These are phyloP conservation scores for Pocota personata DNA, from an alignment of 2,888 invertebrate genomes.

Conservation along the genomic window DNA sequence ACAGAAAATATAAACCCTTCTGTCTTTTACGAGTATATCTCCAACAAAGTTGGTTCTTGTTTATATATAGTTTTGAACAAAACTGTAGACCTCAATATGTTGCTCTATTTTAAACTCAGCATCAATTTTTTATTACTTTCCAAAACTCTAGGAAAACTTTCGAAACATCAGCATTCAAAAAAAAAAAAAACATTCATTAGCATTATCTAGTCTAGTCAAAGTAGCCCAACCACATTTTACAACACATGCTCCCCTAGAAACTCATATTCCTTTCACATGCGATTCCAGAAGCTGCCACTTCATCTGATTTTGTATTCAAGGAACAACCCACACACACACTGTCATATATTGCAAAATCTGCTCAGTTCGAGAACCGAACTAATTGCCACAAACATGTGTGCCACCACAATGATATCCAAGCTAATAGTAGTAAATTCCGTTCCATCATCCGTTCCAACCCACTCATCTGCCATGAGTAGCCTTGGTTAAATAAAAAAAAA, in stretches of 20 bases:
- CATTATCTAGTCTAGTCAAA: slow-evolving; percentile 4
- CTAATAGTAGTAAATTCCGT: background rate
- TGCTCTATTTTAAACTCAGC: background rate
- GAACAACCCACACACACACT: slow-evolving; percentile 6
- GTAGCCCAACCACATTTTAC: background rate
- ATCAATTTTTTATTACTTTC: background rate
- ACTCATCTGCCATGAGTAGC: background rate
- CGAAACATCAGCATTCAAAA: background rate
- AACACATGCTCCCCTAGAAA: background rate
- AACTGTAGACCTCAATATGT: background rate
- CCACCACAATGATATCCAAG: background rate
- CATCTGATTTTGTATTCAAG: slow-evolving; percentile 43
- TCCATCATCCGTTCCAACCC: background rate
- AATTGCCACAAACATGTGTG: slow-evolving; percentile 12
- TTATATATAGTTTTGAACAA: background rate
- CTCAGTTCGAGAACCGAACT: background rate
- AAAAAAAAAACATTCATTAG: background rate
- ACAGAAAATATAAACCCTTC: background rate
- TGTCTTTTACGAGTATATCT: background rate
- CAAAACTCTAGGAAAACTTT: slow-evolving; percentile 1
- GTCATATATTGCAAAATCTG: slow-evolving; percentile 20
- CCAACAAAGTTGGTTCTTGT: background rate
- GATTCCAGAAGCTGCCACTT: background rate
- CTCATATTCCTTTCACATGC: background rate
- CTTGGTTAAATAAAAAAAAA: background rate